These are phyloP conservation scores for Tipula confusa DNA, from an alignment of 2,888 invertebrate species.

Conservation along the genomic window DNA sequence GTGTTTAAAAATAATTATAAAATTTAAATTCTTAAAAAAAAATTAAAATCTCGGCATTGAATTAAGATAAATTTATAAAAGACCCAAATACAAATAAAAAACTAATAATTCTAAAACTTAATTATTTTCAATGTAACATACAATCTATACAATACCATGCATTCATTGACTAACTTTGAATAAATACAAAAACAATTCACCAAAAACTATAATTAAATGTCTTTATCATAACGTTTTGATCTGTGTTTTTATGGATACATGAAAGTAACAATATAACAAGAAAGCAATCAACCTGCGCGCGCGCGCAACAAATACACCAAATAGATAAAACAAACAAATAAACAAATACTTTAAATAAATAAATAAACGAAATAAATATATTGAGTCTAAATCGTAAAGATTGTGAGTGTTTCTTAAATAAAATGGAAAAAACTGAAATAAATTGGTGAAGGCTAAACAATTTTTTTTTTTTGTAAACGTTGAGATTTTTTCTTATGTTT, in stretches of 20 bases:
- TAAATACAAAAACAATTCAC: neutral
- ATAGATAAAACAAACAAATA: constrained; percentile 5
- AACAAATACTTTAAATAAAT: neutral
- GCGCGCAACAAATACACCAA: neutral
- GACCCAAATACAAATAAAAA: neutral
- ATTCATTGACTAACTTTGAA: neutral
- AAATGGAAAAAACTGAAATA: neutral
- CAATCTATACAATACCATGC: neutral
- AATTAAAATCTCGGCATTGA: neutral
- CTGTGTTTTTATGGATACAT: neutral
- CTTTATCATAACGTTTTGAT: neutral
- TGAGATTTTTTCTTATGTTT: neutral
- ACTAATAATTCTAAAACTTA: neutral
- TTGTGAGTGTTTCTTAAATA: neutral
- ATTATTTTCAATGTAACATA: neutral
- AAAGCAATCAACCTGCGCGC: neutral
- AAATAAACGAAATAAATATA: neutral
- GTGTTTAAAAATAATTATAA: neutral
- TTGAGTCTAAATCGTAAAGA: neutral
- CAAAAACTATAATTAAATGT: neutral
- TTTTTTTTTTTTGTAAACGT: neutral
- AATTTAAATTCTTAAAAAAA: neutral
- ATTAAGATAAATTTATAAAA: neutral
- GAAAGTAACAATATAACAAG: neutral
- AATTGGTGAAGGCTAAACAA: neutral